These are phyloP conservation scores for Sebastes cheni DNA, from an alignment of 2,797 vertebrate species.

Conservation along the genomic window DNA sequence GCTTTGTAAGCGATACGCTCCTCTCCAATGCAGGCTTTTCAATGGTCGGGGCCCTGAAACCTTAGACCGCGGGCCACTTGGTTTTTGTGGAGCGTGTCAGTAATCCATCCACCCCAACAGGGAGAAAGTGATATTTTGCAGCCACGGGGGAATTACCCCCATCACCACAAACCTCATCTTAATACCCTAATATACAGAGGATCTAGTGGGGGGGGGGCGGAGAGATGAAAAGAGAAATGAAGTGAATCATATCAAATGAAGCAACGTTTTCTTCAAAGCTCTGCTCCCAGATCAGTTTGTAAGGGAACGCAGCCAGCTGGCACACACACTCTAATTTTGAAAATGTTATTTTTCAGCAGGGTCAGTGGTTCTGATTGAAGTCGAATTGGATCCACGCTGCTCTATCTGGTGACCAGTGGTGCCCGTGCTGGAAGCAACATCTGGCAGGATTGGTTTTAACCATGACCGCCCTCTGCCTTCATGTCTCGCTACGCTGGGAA, in stretches of 20 bases:
- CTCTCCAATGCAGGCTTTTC: slow-evolving; percentile 65
- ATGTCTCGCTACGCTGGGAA: neutral
- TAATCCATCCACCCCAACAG: slow-evolving; percentile 56
- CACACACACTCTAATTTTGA: slow-evolving; percentile 30
- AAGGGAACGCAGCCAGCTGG: neutral
- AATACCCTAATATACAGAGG: slow-evolving; percentile 47
- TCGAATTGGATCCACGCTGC: slow-evolving; percentile 30
- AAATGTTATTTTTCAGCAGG: slow-evolving; percentile 17
- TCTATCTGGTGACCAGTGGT: slow-evolving; percentile 16
- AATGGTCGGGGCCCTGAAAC: slow-evolving; percentile 74
- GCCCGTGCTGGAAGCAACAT: slow-evolving; percentile 23
- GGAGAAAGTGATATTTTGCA: slow-evolving; percentile 81
- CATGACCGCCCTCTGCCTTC: slow-evolving; percentile 1
- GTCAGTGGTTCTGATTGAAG: slow-evolving; percentile 44
- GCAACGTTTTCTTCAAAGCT: slow-evolving; percentile 9
- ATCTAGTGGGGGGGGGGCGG: slow-evolving; percentile 29
- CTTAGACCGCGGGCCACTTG: slow-evolving; percentile 68
- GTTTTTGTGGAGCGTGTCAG: slow-evolving; percentile 78
- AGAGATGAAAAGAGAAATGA: neutral
- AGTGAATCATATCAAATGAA: slow-evolving; percentile 20
- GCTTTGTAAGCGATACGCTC: slow-evolving; percentile 77
- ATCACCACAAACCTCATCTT: slow-evolving; percentile 73
- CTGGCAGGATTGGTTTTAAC: slow-evolving; percentile 39
- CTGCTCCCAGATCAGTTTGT: slow-evolving; percentile 2
- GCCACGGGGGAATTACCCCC: slow-evolving; percentile 70